Evolutionary conservation across 1,140 invertebrate species (phyloP).

Genomic region (Daktulosphaira vitifoliae): DNA sequence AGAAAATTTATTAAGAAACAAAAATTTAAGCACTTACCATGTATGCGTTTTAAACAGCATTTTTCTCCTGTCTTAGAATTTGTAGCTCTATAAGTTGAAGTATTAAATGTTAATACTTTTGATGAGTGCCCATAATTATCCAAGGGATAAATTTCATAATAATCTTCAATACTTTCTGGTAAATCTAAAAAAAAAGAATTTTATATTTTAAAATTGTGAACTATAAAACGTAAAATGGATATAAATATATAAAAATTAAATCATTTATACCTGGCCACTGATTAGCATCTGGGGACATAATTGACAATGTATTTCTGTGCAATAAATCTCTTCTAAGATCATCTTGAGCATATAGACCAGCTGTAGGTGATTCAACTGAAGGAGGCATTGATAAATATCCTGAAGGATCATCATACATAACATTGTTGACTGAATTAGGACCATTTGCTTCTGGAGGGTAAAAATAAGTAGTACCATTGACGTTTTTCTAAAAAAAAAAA

Average conservation of each 20-base stretch:
- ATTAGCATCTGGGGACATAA: slow-evolving; percentile 6
- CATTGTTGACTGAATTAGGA: not conserved
- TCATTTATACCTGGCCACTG: not conserved
- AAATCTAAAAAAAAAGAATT: slow-evolving; percentile 54
- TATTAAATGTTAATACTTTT: slow-evolving; percentile 50
- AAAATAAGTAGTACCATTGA: slow-evolving; percentile 25
- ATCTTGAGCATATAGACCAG: slow-evolving; percentile 18
- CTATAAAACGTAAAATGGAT: not conserved
- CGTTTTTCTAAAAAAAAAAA: slow-evolving; percentile 3
- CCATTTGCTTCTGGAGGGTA: slow-evolving; percentile 18
- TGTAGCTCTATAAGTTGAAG: slow-evolving; percentile 84
- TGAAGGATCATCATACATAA: slow-evolving; percentile 14
- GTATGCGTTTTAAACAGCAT: slow-evolving; percentile 80
- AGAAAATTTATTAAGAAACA: not conserved
- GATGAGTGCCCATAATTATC: slow-evolving; percentile 53
- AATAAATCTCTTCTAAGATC: slow-evolving; percentile 25
- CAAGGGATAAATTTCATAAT: slow-evolving; percentile 76
- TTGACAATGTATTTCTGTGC: slow-evolving; percentile 23
- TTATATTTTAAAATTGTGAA: not conserved
- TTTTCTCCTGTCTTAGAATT: slow-evolving; percentile 77
- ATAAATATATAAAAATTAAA: not conserved
- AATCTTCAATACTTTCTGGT: slow-evolving; percentile 79
- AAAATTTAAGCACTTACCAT: slow-evolving; percentile 57
- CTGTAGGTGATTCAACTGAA: slow-evolving; percentile 4
- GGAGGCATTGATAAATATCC: slow-evolving; percentile 19